Conservation (phyloP, 1,140 invertebrate species). For the Mycetomoellerius zeteki region DNA sequence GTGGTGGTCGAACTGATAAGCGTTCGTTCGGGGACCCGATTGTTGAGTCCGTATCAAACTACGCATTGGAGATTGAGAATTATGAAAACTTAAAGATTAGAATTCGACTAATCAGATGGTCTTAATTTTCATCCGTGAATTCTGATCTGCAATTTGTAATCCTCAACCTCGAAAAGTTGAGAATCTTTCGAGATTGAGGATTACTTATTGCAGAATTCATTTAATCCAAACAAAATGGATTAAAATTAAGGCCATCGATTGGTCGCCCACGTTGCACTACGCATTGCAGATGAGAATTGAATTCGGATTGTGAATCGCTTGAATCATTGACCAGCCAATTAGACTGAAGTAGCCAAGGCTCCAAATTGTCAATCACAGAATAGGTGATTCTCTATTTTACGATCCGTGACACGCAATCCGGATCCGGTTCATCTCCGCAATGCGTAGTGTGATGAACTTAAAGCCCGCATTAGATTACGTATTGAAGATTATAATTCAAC, state of each 20-base stretch:
- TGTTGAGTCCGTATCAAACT: neutral
- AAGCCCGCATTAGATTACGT: neutral
- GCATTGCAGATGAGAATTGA: too few species aligned
- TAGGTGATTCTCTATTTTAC: too few species aligned
- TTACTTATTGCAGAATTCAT: too few species aligned
- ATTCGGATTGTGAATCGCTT: neutral
- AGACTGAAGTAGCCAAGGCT: too few species aligned
- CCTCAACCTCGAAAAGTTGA: neutral
- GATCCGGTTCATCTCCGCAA: too few species aligned
- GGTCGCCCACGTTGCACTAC: neutral
- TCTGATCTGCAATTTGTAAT: neutral
- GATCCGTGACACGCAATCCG: too few species aligned
- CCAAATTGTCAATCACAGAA: too few species aligned
- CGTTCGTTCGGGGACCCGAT: neutral
- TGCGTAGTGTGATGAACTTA: too few species aligned
- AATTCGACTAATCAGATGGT: neutral
- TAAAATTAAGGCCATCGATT: too few species aligned
- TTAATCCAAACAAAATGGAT: too few species aligned
- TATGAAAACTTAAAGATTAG: neutral
- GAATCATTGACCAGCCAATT: neutral
- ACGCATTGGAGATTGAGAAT: neutral
- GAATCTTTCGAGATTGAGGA: neutral
- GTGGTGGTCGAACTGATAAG: constrained; percentile 25
- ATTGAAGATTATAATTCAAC: constrained; percentile 7
- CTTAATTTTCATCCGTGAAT: neutral